Evolutionary conservation across 2,797 vertebrate species (phyloP).

Genomic region (Apodemus agrarius): DNA sequence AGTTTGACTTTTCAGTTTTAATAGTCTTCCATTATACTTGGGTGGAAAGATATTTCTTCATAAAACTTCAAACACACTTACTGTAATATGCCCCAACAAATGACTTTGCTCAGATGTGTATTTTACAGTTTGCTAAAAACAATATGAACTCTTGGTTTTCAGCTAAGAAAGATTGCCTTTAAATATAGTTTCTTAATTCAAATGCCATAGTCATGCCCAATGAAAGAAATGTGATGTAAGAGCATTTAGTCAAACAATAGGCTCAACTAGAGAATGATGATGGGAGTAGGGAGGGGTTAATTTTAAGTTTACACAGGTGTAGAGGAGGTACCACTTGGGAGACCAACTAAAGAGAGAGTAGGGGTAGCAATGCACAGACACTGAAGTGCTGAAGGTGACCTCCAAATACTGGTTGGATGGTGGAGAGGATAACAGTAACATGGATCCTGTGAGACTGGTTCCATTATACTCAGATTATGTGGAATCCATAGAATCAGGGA

Average conservation of each 20-base stretch:
- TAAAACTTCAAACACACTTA: background rate
- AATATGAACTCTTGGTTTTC: background rate
- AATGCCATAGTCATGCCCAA: background rate
- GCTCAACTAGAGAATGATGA: background rate
- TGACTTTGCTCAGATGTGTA: background rate
- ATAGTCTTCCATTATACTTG: background rate
- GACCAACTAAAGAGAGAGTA: background rate
- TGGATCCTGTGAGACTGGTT: background rate
- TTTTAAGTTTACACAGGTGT: background rate
- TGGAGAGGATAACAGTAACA: background rate
- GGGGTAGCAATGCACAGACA: background rate
- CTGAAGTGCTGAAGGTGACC: background rate
- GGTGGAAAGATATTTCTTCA: background rate
- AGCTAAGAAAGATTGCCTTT: background rate
- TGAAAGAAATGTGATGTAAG: background rate
- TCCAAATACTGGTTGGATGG: background rate
- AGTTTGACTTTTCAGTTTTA: background rate
- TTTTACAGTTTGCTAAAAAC: background rate
- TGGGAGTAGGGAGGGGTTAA: background rate
- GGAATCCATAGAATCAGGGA: background rate
- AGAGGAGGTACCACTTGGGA: accelerated
- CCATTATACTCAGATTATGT: background rate
- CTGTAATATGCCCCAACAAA: background rate
- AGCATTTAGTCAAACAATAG: background rate
- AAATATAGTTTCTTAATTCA: background rate